phyloP scores from a whole-genome alignment of 2,113 vertebrate species.

The Notarius quadriscutis region DNA sequence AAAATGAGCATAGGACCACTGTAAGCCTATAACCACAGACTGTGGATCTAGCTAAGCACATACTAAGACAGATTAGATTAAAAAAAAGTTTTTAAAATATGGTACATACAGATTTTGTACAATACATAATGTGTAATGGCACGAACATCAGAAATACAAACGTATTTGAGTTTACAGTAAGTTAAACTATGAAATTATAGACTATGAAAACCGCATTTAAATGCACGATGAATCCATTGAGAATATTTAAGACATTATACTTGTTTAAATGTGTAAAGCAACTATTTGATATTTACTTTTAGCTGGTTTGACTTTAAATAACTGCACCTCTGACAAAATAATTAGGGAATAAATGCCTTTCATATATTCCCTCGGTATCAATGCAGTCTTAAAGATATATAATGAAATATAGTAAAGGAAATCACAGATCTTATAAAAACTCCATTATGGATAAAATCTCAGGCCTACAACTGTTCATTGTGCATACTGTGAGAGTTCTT shows the following conservation, averaged over 20 bases:
- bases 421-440: background rate
- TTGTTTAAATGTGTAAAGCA: background rate
- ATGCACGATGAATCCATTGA: background rate
- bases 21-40: conserved; percentile 64
- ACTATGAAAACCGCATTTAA: background rate
- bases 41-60: conserved; percentile 39
- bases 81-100: background rate
- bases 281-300: background rate
- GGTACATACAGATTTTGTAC: background rate
- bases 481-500: background rate
- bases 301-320: background rate
- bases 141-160: background rate
- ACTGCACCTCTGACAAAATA: background rate
- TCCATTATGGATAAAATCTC: background rate
- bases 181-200: background rate
- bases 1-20: conserved; percentile 70
- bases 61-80: background rate
- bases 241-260: background rate
- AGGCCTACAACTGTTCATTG: background rate
- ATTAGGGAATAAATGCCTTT: background rate
- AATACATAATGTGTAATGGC: background rate
- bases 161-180: background rate
- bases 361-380: background rate
- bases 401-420: background rate
- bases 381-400: background rate